These are phyloP conservation scores for Vulpes lagopus DNA, from an alignment of 2,113 vertebrate species.

Conservation along the genomic window DNA sequence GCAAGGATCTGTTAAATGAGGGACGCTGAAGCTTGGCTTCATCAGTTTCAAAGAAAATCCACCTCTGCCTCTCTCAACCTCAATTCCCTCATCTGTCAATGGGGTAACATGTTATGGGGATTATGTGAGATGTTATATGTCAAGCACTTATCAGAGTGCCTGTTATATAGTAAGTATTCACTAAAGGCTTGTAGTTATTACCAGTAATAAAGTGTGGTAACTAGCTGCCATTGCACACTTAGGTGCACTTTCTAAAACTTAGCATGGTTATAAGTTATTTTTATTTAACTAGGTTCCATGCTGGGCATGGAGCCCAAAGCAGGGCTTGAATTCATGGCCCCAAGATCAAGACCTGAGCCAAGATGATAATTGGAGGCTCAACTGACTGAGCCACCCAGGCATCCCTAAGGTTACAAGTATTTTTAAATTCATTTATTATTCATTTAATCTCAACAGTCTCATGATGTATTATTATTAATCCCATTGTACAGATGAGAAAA, in stretches of 20 bases:
- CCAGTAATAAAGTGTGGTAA: too few relatives aligned
- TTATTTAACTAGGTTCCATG: background rate
- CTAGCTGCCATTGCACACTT: background rate
- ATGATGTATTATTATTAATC: background rate
- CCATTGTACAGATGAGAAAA: background rate
- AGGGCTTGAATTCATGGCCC: background rate
- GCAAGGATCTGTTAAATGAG: background rate
- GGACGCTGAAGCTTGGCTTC: background rate
- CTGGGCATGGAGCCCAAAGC: background rate
- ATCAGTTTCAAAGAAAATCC: background rate
- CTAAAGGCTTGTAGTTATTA: background rate
- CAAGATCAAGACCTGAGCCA: background rate
- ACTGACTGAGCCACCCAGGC: background rate
- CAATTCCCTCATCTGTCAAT: background rate
- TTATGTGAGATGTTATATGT: background rate
- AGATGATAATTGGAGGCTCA: background rate
- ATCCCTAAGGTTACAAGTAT: background rate
- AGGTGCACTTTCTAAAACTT: background rate
- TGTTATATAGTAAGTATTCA: background rate
- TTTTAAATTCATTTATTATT: background rate
- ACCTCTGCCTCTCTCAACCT: background rate
- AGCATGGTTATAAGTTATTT: background rate
- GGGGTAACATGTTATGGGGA: too few relatives aligned
- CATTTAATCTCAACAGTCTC: background rate
- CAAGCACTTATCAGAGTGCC: too few relatives aligned